Conservation (phyloP, 2,113 vertebrate genomes). For the Budorcas taxicolor region DNA sequence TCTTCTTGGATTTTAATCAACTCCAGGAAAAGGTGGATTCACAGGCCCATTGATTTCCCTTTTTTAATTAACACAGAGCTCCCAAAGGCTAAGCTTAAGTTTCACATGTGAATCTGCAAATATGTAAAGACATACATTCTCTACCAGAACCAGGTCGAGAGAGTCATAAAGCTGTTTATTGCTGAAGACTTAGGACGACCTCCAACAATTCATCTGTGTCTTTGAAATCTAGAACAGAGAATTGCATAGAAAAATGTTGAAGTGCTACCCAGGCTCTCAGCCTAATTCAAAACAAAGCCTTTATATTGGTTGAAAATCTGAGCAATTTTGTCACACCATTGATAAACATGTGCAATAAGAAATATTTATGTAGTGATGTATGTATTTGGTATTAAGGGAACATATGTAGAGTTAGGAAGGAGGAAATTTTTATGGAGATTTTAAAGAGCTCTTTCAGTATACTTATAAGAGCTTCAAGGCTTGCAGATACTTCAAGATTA, state of each 20-base stretch:
- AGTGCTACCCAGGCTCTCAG: not conserved
- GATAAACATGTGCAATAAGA: not conserved
- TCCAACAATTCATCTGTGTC: not conserved
- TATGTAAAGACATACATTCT: not conserved
- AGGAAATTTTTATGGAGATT: not conserved
- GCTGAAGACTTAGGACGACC: not conserved
- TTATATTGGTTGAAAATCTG: not conserved
- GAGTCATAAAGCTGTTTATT: not conserved
- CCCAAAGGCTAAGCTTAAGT: slow-evolving; percentile 27
- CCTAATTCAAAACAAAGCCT: not conserved
- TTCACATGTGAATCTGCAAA: slow-evolving; percentile 12
- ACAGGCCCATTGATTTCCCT: slow-evolving; percentile 46
- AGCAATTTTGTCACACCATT: not conserved
- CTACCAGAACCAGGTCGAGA: not conserved
- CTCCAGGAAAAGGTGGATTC: slow-evolving; percentile 57
- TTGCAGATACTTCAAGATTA: not conserved
- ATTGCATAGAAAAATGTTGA: not conserved
- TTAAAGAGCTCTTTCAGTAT: not conserved
- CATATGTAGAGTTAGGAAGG: not conserved
- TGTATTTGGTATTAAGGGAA: not conserved
- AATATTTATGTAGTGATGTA: not conserved
- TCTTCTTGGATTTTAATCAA: slow-evolving; percentile 62
- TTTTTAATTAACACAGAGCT: slow-evolving; percentile 55
- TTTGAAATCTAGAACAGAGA: not conserved
- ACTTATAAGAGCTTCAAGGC: not conserved